These are phyloP conservation scores for Ptychobarbus kaznakovi DNA, from an alignment of 2,797 vertebrate genomes.

Conservation along the genomic window DNA sequence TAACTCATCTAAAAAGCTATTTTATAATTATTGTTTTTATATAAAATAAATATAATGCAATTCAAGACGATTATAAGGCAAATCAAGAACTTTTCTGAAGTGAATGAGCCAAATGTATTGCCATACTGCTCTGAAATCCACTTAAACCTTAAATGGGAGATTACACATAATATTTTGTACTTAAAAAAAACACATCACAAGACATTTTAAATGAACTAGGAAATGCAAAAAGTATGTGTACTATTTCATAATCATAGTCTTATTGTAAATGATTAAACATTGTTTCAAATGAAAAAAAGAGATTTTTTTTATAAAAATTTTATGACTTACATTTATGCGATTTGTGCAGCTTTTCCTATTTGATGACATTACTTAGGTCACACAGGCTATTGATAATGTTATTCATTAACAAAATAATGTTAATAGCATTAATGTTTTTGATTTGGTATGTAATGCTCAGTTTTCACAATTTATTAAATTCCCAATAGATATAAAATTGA, in stretches of 20 bases:
- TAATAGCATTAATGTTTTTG: not conserved
- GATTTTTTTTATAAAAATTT: not conserved
- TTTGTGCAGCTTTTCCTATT: not conserved
- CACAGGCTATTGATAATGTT: not conserved
- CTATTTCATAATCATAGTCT: not conserved
- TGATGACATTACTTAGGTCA: not conserved
- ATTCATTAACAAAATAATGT: not conserved
- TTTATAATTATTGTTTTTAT: not conserved
- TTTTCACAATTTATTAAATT: not conserved
- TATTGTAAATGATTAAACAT: not conserved
- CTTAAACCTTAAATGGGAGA: not conserved
- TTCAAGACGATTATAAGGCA: not conserved
- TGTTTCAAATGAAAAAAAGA: not conserved
- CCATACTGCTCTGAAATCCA: not conserved
- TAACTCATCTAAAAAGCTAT: not conserved
- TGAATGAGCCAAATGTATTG: not conserved
- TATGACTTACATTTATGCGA: too few species aligned
- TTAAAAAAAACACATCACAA: not conserved
- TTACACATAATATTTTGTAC: not conserved
- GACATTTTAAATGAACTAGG: not conserved
- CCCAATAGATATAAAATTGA: not conserved
- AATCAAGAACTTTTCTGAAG: conserved; percentile 7
- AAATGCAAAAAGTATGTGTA: not conserved
- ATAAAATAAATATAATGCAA: not conserved
- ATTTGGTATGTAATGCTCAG: not conserved